Percentiles rank a stretch among this genome's conserved stretches.
phyloP scores from a whole-genome alignment of 2,797 vertebrate genomes.

The Alauda arvensis region DNA sequence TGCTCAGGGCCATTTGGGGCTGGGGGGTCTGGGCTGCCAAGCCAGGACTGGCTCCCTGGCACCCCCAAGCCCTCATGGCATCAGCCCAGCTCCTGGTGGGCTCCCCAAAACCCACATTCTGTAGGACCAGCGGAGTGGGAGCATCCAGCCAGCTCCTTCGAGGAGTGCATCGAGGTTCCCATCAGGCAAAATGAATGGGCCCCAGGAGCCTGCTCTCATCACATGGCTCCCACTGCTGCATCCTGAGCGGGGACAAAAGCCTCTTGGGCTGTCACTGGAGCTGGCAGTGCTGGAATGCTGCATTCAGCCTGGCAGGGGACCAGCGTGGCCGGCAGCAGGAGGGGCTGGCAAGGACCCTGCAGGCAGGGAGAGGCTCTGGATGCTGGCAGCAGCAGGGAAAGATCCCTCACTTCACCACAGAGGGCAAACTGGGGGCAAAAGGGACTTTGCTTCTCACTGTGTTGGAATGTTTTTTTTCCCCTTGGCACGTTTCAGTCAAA shows the following conservation, averaged over 20 bases:
- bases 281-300: not conserved
- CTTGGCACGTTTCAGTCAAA: constrained; percentile 8
- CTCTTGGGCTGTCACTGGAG: not conserved
- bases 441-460: not conserved
- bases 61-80: not conserved
- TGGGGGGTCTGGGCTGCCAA: not conserved
- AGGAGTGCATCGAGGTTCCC: not conserved
- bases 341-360: not conserved
- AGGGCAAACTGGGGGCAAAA: not conserved
- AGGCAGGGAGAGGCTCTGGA: not conserved
- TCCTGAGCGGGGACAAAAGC: not conserved
- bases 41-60: not conserved
- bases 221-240: constrained; percentile 2
- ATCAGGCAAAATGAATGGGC: not conserved
- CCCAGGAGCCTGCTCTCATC: not conserved
- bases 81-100: not conserved
- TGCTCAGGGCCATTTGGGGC: not conserved
- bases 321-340: rapidly evolving
- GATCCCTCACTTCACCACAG: rapidly evolving
- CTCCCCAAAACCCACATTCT: rapidly evolving
- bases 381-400: not conserved
- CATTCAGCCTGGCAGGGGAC: not conserved
- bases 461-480: not conserved
- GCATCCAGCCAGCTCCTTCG: not conserved
- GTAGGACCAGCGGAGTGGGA: rapidly evolving